Base-by-base conservation (phyloP, 2,797 vertebrate species). In the Phrynocephalus forsythii region DNA sequence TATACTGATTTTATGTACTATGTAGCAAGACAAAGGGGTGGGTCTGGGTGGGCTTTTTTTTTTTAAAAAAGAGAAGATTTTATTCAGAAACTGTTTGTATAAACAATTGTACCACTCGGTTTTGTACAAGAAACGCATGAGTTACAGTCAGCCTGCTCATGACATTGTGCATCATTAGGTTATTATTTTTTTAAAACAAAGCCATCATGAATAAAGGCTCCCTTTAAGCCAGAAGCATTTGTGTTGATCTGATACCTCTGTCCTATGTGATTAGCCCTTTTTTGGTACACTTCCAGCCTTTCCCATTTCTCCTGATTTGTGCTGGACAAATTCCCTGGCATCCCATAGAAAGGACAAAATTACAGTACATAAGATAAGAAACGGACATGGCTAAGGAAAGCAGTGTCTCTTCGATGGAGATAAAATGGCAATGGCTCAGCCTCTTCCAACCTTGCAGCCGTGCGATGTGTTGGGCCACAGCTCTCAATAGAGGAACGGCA, bases 51-150 rank as follows among this genome's bases (percentile, higher is more conserved):
- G 9, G 9, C 15, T 94, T 94, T 91, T 76, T 86, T 79, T 80
- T 80, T 94, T 90, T 0, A 16, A 24, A 87, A 94, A 91, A 92
- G 95, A 95, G 79, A 94, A 92, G 56, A 63, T 79, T 97, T 97
- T 97, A 97, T 96, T 97, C 97, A 97, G 96, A 97, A 97, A 97
- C 94, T 94, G 94, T 95, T 91, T 92, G 90, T 96, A 95, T 97
- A 97, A 97, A 97, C 96, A 96, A 96, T 95, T 96, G 96, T 97
- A 97, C 96, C 96, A 96, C 94, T 96, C 75, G 94, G 95, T 95
- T 96, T 96, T 95, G 93, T 95, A 95, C 94, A 96, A 95, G 96
- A 94, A 95, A 96, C 93, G 95, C 94, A 88, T 84, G 89, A 88
- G 81, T 88, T 91, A 82, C 86, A 92, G 91, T 76, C 88, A 91